Evolutionary conservation across 1,140 invertebrate species (phyloP), one percentile per base, ranked within the genome.

Genomic region (Apis dorsata): DNA sequence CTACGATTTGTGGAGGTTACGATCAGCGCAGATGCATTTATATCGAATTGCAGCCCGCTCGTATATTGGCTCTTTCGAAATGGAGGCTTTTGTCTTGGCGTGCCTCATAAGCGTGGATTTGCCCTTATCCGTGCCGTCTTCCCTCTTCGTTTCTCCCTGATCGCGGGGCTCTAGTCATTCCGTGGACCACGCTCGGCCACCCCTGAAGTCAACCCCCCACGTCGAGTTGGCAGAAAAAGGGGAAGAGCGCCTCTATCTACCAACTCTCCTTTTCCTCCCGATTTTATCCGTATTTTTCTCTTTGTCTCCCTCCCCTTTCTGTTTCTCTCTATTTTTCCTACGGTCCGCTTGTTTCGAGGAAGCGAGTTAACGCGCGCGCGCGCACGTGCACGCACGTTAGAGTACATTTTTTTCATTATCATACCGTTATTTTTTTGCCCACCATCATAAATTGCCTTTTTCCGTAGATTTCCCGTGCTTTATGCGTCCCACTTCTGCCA

Each of bases 51-150:
- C 92, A 92, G 89, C 85, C 85, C 83, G 77, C 19, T 90, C 88
- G 90, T 92, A 92, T 92, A 92, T 91, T 92, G 92, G 90, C 88
- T 91, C 88, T 90, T 82, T 73, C 89, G 88, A 91, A 93, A 93
- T 92, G 88, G 91, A 91, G 89, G 92, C 92, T 93, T 93, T 93
- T 93, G 91, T 93, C 92, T 93, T 93, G 90, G 89, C 89, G 86
- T 90, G 88, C 88, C 91, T 93, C 92, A 93, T 93, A 93, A 93
- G 93, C 91, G 90, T 92, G 92, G 93, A 92, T 93, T 93, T 93
- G 81, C 89, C 87, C 88, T 92, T 92, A 92, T 93, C 90, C 91
- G 79, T 75, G 55, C 66, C 84, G 69, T 83, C 84, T 69, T 80
- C 74, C 82, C 59, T 57, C 88, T 70, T 81, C 81, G 69, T 85